These are phyloP conservation scores for Entomobrya proxima DNA, from an alignment of 2,888 invertebrate species.

Conservation along the genomic window DNA sequence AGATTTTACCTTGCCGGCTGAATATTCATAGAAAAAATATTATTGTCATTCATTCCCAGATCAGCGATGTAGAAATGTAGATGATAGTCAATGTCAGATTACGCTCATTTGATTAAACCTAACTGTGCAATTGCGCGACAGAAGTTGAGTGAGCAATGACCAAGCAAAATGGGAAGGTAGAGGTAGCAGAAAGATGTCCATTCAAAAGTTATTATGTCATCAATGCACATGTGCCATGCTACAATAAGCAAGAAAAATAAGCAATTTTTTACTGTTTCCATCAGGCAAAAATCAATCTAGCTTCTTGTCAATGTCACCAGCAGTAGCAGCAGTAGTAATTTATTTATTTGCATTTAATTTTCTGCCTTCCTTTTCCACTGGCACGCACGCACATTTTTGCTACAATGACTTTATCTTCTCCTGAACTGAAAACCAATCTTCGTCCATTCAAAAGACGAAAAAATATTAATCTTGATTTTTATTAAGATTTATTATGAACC, in stretches of 20 bases:
- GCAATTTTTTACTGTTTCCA: neutral
- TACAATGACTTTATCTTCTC: too few relatives aligned
- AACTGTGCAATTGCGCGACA: neutral
- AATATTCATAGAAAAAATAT: neutral
- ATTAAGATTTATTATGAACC: too few relatives aligned
- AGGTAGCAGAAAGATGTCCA: neutral
- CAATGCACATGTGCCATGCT: neutral
- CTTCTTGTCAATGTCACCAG: neutral
- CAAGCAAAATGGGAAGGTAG: neutral
- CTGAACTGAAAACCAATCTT: too few relatives aligned
- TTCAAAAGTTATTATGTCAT: neutral
- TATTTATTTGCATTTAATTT: neutral
- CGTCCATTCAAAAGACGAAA: too few relatives aligned
- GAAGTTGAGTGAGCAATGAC: neutral
- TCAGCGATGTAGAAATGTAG: neutral
- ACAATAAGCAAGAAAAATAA: neutral
- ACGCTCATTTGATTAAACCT: neutral
- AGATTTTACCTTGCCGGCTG: neutral
- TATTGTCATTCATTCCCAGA: constrained; percentile 5
- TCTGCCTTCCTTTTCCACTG: neutral
- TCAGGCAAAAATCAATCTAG: neutral
- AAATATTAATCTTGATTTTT: too few relatives aligned
- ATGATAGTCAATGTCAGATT: neutral
- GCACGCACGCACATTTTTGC: too few relatives aligned
- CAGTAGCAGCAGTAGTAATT: neutral